phyloP scores from a whole-genome alignment of 2,113 vertebrate genomes.

The Tiliqua scincoides region DNA sequence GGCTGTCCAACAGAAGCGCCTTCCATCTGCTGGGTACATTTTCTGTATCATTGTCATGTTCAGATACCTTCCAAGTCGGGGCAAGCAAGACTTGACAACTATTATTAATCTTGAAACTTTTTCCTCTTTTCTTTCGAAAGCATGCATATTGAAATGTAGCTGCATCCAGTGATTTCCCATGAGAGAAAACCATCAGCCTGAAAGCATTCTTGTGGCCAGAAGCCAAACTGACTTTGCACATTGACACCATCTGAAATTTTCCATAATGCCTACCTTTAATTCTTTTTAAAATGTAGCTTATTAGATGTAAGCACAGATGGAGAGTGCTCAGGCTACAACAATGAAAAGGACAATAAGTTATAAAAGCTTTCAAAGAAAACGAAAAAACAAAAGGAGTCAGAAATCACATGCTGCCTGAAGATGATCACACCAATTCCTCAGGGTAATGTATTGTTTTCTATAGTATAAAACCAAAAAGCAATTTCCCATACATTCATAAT shows the following conservation, averaged over 20 bases:
- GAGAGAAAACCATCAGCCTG: background rate
- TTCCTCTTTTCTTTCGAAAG: slow-evolving; percentile 16
- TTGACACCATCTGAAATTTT: background rate
- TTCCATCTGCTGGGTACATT: background rate
- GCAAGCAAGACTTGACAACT: background rate
- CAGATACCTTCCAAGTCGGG: background rate
- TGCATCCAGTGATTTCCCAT: slow-evolving; percentile 13
- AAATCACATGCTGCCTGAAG: slow-evolving; percentile 6
- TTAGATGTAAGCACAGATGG: slow-evolving; percentile 2
- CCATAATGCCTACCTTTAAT: background rate
- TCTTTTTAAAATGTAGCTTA: background rate
- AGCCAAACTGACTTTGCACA: background rate
- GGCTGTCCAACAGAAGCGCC: background rate
- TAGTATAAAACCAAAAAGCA: background rate
- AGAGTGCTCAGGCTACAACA: background rate
- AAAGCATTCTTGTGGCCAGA: background rate
- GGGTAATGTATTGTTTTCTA: background rate
- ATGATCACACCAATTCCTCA: background rate
- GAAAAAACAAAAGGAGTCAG: background rate
- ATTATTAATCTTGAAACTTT: background rate
- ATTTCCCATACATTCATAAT: background rate
- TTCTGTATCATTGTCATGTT: slow-evolving; percentile 12
- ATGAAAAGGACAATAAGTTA: background rate
- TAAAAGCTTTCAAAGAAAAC: background rate
- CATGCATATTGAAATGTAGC: slow-evolving; percentile 12